phyloP scores from a whole-genome alignment of 2,113 vertebrate genomes.

The Pica pica region DNA sequence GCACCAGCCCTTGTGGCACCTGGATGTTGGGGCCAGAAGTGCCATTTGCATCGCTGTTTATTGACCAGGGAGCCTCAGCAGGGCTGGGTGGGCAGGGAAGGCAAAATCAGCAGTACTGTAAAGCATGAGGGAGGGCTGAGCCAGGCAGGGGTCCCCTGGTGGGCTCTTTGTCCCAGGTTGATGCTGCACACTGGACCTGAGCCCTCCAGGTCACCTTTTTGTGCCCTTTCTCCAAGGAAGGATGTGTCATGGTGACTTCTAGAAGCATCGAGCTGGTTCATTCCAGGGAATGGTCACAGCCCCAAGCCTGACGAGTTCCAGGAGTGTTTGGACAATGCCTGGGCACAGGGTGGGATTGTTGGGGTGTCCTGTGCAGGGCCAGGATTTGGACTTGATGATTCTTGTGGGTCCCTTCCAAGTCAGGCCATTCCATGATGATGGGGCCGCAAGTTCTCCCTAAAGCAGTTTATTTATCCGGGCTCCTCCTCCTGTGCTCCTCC shows the following conservation, averaged over 20 bases:
- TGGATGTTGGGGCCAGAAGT: not conserved
- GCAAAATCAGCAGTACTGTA: not conserved
- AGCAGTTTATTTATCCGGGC: fast-evolving
- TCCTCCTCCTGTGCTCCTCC: not conserved
- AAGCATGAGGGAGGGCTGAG: not conserved
- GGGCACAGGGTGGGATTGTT: not conserved
- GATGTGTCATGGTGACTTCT: not conserved
- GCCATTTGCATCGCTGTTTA: fast-evolving
- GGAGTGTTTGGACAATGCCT: not conserved
- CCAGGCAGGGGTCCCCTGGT: too few relatives aligned
- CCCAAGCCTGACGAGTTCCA: not conserved
- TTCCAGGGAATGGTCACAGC: not conserved
- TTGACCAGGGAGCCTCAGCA: not conserved
- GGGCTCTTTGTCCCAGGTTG: too few relatives aligned
- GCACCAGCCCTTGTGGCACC: not conserved
- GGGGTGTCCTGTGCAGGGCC: not conserved
- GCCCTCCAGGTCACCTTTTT: not conserved
- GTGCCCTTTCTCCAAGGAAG: not conserved
- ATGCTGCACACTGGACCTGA: not conserved
- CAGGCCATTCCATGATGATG: too few relatives aligned
- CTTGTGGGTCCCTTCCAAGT: not conserved
- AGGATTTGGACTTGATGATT: not conserved
- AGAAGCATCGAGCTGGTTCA: not conserved
- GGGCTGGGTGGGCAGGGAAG: not conserved
- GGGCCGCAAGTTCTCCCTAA: not conserved